Conservation (phyloP, 2,888 invertebrate genomes). For the Protophormia terraenovae region DNA sequence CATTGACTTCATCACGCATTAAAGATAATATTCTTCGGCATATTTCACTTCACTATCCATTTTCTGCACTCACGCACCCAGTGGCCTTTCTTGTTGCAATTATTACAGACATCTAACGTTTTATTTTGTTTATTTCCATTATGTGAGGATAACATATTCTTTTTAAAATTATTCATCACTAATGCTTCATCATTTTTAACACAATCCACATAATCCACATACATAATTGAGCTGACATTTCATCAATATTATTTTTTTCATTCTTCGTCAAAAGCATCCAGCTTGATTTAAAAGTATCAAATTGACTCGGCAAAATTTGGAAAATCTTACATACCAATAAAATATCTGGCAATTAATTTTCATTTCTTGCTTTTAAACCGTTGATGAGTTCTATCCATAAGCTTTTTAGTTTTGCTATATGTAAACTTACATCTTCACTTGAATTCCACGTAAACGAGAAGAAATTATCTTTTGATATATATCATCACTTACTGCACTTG, state of each 20-base stretch:
- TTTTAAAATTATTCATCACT: background rate
- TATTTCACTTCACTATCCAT: too few relatives aligned
- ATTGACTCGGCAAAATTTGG: constrained; percentile 62
- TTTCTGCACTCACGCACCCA: too few relatives aligned
- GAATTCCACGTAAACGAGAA: constrained; percentile 73
- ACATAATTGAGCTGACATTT: background rate
- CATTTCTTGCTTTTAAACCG: constrained; percentile 69
- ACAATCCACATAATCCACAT: background rate
- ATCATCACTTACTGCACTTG: too few relatives aligned
- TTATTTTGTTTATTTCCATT: too few relatives aligned
- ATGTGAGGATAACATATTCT: too few relatives aligned
- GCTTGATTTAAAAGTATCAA: constrained; percentile 63
- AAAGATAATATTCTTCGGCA: too few relatives aligned
- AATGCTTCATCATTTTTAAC: background rate
- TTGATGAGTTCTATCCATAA: constrained; percentile 73
- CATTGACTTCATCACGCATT: too few relatives aligned
- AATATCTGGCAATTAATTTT: constrained; percentile 70
- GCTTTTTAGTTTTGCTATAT: constrained; percentile 71
- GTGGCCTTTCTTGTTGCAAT: too few relatives aligned
- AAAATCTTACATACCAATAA: constrained; percentile 71
- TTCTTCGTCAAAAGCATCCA: constrained; percentile 18
- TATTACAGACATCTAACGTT: too few relatives aligned
- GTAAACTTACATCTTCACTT: constrained; percentile 73
- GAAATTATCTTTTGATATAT: constrained; percentile 76
- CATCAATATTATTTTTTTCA: constrained; percentile 6